Conservation (phyloP, 2,113 vertebrate species). For the Glaucidium brasilianum region DNA sequence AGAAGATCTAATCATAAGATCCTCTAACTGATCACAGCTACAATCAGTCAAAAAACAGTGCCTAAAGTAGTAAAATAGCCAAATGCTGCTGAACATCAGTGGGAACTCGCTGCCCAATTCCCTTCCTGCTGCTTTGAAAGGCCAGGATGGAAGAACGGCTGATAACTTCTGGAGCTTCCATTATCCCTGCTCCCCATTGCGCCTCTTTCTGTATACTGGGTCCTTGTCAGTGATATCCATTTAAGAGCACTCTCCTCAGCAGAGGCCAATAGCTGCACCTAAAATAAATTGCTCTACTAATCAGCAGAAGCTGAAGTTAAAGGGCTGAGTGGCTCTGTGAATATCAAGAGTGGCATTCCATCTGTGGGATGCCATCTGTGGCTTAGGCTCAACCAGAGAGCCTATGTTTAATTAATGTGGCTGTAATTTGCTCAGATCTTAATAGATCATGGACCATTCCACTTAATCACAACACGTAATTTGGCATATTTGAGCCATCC, state of each 20-base stretch:
- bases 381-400: constrained; percentile 50
- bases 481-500: constrained; percentile 22
- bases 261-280: constrained; percentile 46
- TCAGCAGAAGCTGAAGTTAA: constrained; percentile 61
- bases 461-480: constrained; percentile 36
- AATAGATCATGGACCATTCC: constrained; percentile 57
- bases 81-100: neutral
- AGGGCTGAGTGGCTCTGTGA: constrained; percentile 58
- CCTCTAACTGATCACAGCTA: neutral
- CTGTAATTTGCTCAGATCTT: constrained; percentile 60
- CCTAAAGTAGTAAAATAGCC: neutral
- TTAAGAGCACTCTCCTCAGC: constrained; percentile 38
- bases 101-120: neutral
- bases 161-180: neutral
- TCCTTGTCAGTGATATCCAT: constrained; percentile 19
- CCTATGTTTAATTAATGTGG: constrained; percentile 69
- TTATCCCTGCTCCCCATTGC: neutral
- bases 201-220: neutral
- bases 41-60: neutral
- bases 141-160: neutral
- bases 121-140: constrained; percentile 22
- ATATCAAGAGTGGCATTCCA: constrained; percentile 65
- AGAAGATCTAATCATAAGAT: neutral
- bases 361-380: constrained; percentile 68
- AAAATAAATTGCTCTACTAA: constrained; percentile 64